Conservation (phyloP, 2,888 invertebrate genomes). For the Hybos culiciformis region DNA sequence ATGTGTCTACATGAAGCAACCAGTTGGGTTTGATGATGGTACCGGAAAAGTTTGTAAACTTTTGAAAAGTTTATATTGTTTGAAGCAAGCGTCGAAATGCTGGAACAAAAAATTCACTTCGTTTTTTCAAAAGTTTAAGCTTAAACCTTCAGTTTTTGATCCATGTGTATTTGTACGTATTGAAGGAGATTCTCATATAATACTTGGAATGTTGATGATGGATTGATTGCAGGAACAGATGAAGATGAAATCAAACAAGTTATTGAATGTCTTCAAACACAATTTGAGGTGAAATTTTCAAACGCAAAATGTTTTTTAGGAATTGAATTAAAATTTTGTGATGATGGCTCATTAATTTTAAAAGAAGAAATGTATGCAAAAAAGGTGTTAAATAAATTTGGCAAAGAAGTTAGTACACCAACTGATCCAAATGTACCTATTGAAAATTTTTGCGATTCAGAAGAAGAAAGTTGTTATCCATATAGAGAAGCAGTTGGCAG, state of each 20-base stretch:
- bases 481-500: constrained; percentile 8
- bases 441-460: background rate
- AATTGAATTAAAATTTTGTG: background rate
- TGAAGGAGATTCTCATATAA: background rate
- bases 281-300: background rate
- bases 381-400: background rate
- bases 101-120: no score
- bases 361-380: background rate
- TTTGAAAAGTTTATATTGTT: no score
- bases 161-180: no score
- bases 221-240: background rate
- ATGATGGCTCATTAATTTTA: background rate
- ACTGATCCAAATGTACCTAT: background rate
- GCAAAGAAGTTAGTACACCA: background rate
- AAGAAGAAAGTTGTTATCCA: background rate
- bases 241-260: background rate
- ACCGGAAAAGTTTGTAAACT: no score
- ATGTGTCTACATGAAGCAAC: no score
- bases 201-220: background rate
- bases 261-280: background rate
- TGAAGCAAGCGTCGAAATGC: no score
- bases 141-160: no score
- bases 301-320: background rate
- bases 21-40: no score
- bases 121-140: no score